phyloP scores from a whole-genome alignment of 2,113 vertebrate species.

The Jaculus jaculus region DNA sequence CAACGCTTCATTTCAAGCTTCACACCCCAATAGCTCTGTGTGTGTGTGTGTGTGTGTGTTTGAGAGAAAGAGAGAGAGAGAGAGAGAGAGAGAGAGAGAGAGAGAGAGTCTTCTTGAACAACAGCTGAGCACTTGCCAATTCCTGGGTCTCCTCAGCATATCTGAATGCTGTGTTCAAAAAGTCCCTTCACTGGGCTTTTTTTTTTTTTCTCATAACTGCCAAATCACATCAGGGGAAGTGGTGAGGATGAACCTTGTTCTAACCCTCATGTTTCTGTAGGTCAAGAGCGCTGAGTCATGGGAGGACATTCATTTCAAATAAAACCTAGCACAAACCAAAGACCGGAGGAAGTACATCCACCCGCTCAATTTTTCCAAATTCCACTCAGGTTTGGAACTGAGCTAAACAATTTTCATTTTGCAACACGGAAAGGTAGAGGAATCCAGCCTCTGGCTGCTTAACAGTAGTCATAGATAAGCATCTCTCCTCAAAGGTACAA shows the following conservation, averaged over 20 bases:
- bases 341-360: conserved; percentile 54
- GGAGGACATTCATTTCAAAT: conserved; percentile 59
- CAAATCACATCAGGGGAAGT: conserved; percentile 55
- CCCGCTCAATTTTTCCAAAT: conserved; percentile 67
- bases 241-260: conserved; percentile 19
- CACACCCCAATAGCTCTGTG: background rate
- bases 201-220: conserved; percentile 13
- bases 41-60: background rate
- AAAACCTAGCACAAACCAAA: conserved; percentile 52
- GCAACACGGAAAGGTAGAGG: conserved; percentile 71
- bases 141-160: background rate
- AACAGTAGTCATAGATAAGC: conserved; percentile 73
- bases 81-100: too few relatives aligned
- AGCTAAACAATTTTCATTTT: conserved; percentile 70
- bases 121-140: background rate
- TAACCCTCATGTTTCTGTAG: conserved; percentile 38
- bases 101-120: conserved; percentile 7
- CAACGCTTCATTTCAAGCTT: background rate
- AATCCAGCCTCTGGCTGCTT: conserved; percentile 60
- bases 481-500: conserved; percentile 74
- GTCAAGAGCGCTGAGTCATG: conserved; percentile 58
- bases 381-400: conserved; percentile 70
- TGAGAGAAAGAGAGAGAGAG: too few relatives aligned
- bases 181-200: background rate
- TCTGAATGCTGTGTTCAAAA: background rate